Evolutionary conservation across 2,113 vertebrate genomes (phyloP).

Genomic region (Corythaeola cristata): DNA sequence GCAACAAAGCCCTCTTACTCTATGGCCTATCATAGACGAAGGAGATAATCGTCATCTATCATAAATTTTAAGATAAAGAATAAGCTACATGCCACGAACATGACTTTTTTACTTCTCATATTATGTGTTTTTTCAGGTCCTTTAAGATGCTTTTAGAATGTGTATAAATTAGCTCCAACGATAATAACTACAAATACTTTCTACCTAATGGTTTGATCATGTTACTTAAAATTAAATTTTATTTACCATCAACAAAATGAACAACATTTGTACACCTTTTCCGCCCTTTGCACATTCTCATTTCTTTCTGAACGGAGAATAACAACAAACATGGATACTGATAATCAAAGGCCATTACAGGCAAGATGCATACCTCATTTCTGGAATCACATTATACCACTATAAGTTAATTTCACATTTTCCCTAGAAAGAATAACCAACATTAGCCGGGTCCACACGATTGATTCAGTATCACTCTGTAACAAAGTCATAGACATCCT

Average conservation of each 20-base stretch:
- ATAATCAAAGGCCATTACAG: slow-evolving; percentile 26
- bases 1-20: background rate
- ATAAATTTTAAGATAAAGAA: background rate
- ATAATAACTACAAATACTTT: background rate
- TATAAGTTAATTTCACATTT: slow-evolving; percentile 23
- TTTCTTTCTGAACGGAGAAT: background rate
- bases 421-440: background rate
- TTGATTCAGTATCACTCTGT: background rate
- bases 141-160: background rate
- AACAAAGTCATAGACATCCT: background rate
- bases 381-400: background rate
- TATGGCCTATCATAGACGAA: background rate
- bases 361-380: background rate
- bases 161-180: background rate
- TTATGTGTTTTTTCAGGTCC: background rate
- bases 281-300: background rate
- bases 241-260: background rate
- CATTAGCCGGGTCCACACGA: background rate
- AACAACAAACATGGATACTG: background rate
- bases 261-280: background rate
- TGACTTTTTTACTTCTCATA: background rate
- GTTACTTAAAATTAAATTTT: slow-evolving; percentile 8
- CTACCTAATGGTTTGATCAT: background rate
- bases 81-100: background rate
- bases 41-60: background rate